Percentiles rank a stretch among this genome's conserved stretches.
Evolutionary conservation across 1,140 invertebrate species (phyloP).

Genomic region (Pseudomyrmex sp.): DNA sequence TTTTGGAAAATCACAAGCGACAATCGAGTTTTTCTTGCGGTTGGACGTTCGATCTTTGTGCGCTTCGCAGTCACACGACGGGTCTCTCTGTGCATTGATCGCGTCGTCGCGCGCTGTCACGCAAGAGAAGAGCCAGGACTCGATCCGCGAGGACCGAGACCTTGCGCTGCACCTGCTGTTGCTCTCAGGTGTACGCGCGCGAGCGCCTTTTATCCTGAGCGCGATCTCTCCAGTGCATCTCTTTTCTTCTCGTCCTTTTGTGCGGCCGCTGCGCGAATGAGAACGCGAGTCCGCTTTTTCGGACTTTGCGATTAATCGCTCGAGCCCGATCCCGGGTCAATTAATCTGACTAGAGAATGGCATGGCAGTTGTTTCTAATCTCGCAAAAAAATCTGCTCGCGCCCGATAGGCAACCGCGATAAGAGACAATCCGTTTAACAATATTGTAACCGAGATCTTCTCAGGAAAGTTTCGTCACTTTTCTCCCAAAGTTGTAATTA

Average conservation of each 20-base stretch:
- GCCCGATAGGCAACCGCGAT: no score
- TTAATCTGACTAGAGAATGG: no score
- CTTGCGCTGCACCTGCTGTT: conserved; percentile 74
- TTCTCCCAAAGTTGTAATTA: conserved; percentile 19
- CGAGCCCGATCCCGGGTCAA: no score
- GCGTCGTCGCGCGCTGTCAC: conserved; percentile 32
- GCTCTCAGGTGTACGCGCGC: conserved; percentile 72
- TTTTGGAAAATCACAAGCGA: background rate
- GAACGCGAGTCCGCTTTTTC: no score
- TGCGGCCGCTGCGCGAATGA: background rate
- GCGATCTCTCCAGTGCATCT: conserved; percentile 66
- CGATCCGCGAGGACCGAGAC: conserved; percentile 64
- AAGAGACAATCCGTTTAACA: no score
- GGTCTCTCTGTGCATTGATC: conserved; percentile 28
- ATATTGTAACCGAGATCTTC: no score
- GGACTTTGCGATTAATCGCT: no score
- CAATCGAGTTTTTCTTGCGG: background rate
- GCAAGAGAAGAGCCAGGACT: conserved; percentile 53
- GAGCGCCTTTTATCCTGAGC: conserved; percentile 67
- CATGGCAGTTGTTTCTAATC: no score
- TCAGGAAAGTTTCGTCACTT: background rate
- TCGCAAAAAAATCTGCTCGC: no score
- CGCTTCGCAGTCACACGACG: background rate
- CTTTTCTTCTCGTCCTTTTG: conserved; percentile 42
- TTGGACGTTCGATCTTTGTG: background rate